Evolutionary conservation across 2,113 vertebrate genomes (phyloP), one percentile per base, ranked within the genome.

Genomic region (Callocephalon fimbriatum): DNA sequence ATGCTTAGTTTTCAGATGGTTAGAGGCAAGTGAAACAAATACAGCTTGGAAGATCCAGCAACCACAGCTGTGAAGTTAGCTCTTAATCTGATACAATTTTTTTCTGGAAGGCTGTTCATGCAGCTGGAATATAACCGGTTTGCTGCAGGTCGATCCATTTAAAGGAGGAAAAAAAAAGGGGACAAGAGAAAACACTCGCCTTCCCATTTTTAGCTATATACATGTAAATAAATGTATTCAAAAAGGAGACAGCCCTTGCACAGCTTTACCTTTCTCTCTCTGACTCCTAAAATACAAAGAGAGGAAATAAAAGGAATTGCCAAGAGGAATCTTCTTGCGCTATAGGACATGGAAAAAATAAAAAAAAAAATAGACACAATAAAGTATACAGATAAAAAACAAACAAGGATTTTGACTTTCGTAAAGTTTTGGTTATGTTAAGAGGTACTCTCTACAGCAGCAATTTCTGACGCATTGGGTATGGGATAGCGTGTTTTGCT

Each of bases 261-360:
- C 12, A 71, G 14, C 21, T 70, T 86, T 68, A 16, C 9, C 8
- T 80, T 79, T 86, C 35, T 87, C 45, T 70, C 5, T 25, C 37
- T 21, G 44, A 59, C 38, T 77, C 12, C 32, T 76, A 44, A 73
- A 83, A 86, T 31, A 58, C 6, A 66, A 44, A 48, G 21, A 56
- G 12, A 76, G 37, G 75, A 72, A 76, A 91, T 13, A 32, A 76
- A 91, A 84, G 21, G 7, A 74, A 48, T 45, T 45, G 23, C 4
- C 19, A 71, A 35, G 10, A 62, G 15, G 77, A 85, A 71, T 47
- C 31, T 65, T 63, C 19, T 54, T 54, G 13, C 70, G 37, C 14
- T 37, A 9, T 6, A 75, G 19, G n/a, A 75, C 4, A 7, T 6
- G 15, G 2, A 3, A 3, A 12, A 15, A 4, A 38, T 38, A n/a